phyloP scores from a whole-genome alignment of 1,140 invertebrate species.

The Tetraneura akinire region DNA sequence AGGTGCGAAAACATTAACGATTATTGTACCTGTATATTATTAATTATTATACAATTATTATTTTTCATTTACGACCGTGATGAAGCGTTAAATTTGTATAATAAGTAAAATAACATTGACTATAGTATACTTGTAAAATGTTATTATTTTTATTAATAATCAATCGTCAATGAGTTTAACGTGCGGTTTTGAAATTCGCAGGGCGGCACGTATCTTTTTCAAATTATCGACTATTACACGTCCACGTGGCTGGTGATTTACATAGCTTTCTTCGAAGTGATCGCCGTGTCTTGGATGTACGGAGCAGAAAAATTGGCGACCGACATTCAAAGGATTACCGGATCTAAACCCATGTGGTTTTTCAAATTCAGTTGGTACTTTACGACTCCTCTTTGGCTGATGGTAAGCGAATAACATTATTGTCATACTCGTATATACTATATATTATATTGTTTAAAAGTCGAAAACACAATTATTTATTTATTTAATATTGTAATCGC shows the following conservation, averaged over 20 bases:
- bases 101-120: no score
- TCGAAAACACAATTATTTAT: no score
- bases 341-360: conserved; percentile 74
- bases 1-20: conserved; percentile 63
- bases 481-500: no score
- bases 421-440: no score
- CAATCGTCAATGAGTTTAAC: background rate
- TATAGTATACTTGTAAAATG: no score
- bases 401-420: no score
- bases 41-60: no score
- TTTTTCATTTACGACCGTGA: no score
- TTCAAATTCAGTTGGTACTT: conserved; percentile 84
- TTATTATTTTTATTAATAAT: no score
- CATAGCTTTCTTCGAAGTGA: conserved; percentile 87
- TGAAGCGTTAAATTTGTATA: no score
- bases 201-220: conserved; percentile 91
- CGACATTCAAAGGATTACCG: conserved; percentile 88
- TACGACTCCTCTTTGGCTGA: conserved; percentile 76
- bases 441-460: no score
- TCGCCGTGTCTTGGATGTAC: conserved; percentile 89
- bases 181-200: conserved; percentile 57
- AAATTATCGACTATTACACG: conserved; percentile 89
- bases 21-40: no score
- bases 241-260: conserved; percentile 89
- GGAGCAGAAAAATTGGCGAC: conserved; percentile 76